Base-by-base conservation (phyloP, 2,888 invertebrate species). In the Watsonalla binaria region DNA sequence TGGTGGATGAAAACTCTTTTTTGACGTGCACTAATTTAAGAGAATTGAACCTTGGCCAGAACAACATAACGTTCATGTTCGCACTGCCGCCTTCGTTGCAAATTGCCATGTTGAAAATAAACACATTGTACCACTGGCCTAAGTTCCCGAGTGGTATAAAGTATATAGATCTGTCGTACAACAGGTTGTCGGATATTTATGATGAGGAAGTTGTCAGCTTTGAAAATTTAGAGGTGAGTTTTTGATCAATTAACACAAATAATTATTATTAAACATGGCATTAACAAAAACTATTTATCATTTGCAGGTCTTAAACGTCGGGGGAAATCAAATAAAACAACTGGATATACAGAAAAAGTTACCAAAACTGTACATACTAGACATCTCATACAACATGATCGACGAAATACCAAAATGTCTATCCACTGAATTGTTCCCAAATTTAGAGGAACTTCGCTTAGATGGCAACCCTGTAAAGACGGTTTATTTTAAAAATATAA, bases 361-460 rank as follows among this genome's bases (percentile, higher is more conserved):
- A 11, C 73, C 86, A 0, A 84, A 80, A 47, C 74, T 93, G 0
- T 82, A 79, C 64, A 84, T 75, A 45, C 63, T 93, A 54, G 92
- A 93, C 63, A 50, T 93, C 33, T 92, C 92, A 0, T 84, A 86
- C 63, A 93, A 93, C 62, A 62, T 82, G 7, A 70, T 93, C 15
- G 59, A 72, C 0, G 80, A 78, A 53, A 76, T 93, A 57, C 92
- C 93, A 5, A 78, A 83, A 61, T 74, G 79, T 33, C 67, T 92
- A 34, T 90, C 73, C 60, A 69, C 74, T 0, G 76, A 84, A 52
- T 79, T 84, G 51, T 83, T 92, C 42, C 92, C 93, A 0, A 78
- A 78, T 62, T 76, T 93, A 56, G 84, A 86, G 51, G 86, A 84
- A 47, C 75, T 93, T 6, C 72, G 84, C n/a, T 71, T 93, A 47